Conservation (phyloP, 2,113 vertebrate genomes). For the Calidris pugnax region DNA sequence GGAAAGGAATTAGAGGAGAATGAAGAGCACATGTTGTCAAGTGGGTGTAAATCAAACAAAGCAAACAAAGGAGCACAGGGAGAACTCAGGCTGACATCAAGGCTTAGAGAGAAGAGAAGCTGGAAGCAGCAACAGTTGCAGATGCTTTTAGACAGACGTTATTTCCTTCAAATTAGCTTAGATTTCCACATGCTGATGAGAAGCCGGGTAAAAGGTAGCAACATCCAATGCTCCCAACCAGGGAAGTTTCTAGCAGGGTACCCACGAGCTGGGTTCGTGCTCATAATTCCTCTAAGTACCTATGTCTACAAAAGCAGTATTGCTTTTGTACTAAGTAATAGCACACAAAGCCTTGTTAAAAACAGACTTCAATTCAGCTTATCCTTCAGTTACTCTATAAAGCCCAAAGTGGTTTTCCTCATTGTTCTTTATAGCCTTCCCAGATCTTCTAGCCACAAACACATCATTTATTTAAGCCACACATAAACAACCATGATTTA, state of each 20-base stretch:
- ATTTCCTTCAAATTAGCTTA: neutral
- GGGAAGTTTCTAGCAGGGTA: neutral
- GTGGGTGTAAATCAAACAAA: constrained; percentile 17
- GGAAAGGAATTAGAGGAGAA: constrained; percentile 6
- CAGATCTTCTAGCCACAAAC: constrained; percentile 26
- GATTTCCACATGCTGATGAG: neutral
- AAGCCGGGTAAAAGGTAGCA: neutral
- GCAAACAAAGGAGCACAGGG: neutral
- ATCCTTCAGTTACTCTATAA: neutral
- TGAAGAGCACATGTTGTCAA: constrained; percentile 11
- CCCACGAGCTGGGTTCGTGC: neutral
- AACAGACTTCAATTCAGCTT: neutral
- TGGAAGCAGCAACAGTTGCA: neutral
- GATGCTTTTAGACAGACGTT: neutral
- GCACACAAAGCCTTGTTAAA: neutral
- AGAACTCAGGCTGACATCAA: neutral
- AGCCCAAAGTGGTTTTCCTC: constrained; percentile 5
- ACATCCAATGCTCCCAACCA: neutral
- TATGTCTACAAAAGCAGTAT: neutral
- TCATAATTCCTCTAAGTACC: neutral
- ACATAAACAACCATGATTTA: constrained; percentile 34
- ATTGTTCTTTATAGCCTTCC: constrained; percentile 17
- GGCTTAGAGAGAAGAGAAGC: neutral
- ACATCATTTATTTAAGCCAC: constrained; percentile 39
- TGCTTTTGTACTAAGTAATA: neutral